Base-by-base conservation (phyloP, 2,113 vertebrate species). In the Tilapia sparmanii region DNA sequence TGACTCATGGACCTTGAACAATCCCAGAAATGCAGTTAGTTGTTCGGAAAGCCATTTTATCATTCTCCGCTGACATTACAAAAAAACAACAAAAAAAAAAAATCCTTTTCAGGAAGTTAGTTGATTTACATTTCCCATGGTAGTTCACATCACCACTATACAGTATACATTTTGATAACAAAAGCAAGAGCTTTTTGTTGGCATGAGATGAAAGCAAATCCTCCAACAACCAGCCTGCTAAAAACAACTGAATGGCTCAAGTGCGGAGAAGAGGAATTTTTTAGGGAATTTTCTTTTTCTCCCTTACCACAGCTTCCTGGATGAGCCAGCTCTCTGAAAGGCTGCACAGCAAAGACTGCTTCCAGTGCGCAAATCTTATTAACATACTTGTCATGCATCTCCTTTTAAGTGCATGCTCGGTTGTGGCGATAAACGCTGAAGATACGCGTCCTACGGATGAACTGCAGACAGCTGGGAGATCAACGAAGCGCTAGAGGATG, bases 331-430 rank as follows among this genome's bases (percentile, higher is more conserved):
- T 86, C 78, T 61, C 57, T 10, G 82, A 84, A 88, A 90, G 47
- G 8, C 16, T 45, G 83, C 59, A 86, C 88, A 26, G 3, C 87
- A 59, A 42, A 86, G 71, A 80, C 47, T 53, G 82, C 89, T 85
- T 85, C 87, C 85, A 80, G 80, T 29, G 85, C 76, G 26, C 79
- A 53, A 57, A 81, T 91, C 90, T 84, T 83, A 93, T 96, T 94
- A 91, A 90, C 88, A 96, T 93, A 85, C 90, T 89, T 93, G 88
- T 80, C 92, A 90, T 87, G 85, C 93, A 90, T 91, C 87, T 92
- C 93, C 93, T 94, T 96, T 93, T 93, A 94, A 94, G 94, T 57
- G 89, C 94, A 95, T 76, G 73, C 87, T 88, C 68, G 40, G 82
- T 38, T 79, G 82, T 50, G 66, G 85, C 81, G 90, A 94, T 94